Percentiles rank a stretch among this genome's conserved stretches.
Conservation (phyloP, 2,113 vertebrate species). For the Leptocoma aspasia region DNA sequence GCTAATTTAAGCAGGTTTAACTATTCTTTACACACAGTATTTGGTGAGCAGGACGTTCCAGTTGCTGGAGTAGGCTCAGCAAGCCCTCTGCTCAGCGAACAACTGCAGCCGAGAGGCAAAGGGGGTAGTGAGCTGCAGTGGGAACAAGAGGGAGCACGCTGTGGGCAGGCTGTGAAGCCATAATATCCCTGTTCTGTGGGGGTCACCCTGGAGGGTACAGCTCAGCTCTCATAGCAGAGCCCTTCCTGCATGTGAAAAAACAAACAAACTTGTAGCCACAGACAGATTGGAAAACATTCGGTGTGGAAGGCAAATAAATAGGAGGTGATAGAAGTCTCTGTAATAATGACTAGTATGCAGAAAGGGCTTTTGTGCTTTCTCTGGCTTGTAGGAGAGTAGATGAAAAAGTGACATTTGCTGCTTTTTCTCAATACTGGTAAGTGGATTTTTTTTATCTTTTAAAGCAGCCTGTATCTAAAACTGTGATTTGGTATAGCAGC, state of each 20-base stretch:
- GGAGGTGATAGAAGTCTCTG: background rate
- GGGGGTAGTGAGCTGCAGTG: background rate
- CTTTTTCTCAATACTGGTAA: background rate
- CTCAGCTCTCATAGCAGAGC: background rate
- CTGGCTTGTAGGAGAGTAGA: background rate
- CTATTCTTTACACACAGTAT: background rate
- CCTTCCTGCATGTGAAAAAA: background rate
- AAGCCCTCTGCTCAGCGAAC: background rate
- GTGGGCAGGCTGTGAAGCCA: background rate
- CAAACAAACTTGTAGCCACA: background rate
- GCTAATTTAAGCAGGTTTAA: background rate
- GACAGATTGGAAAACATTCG: background rate
- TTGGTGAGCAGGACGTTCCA: background rate
- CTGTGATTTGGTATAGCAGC: background rate
- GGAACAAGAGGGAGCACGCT: background rate
- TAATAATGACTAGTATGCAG: background rate
- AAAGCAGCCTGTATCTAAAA: background rate
- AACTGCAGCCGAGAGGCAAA: background rate
- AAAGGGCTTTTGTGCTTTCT: background rate
- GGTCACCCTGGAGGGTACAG: fast-evolving
- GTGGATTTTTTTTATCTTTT: background rate
- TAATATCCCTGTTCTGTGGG: background rate
- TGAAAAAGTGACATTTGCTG: background rate
- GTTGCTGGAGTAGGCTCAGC: background rate
- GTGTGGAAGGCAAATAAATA: background rate